A percentile compares a stretch with the other conserved stretches of the same genome.
These are phyloP conservation scores for Drosophila pallidifrons DNA, from an alignment of 1,140 invertebrate genomes.

Conservation along the genomic window DNA sequence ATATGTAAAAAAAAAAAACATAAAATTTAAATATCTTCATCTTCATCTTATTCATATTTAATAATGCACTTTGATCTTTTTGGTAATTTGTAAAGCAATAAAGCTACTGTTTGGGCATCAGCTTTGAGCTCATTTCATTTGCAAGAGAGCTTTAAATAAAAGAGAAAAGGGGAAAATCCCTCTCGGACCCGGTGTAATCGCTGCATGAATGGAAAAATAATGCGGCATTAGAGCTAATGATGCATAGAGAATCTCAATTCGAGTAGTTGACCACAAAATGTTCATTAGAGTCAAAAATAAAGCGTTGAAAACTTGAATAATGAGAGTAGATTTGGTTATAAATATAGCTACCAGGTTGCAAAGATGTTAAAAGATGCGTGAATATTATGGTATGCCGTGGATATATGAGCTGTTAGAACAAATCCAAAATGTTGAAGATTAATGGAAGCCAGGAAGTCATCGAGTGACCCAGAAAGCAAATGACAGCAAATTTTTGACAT, in stretches of 20 bases:
- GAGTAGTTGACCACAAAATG: slow-evolving; percentile 45
- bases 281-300: slow-evolving; percentile 41
- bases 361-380: slow-evolving; percentile 5
- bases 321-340: slow-evolving; percentile 9
- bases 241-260: slow-evolving; percentile 37
- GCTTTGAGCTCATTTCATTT: slow-evolving; percentile 24
- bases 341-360: slow-evolving; percentile 10
- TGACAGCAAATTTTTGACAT: slow-evolving; percentile 45
- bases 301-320: slow-evolving; percentile 34
- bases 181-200: slow-evolving; percentile 5
- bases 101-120: slow-evolving; percentile 33
- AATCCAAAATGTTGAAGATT: not conserved
- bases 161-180: not conserved
- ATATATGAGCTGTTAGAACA: slow-evolving; percentile 38
- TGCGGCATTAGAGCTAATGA: slow-evolving; percentile 41
- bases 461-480: slow-evolving; percentile 23
- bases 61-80: not conserved
- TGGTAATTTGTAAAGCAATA: slow-evolving; percentile 9
- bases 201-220: slow-evolving; percentile 42
- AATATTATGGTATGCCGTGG: slow-evolving; percentile 27
- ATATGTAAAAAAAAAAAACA: too few relatives aligned
- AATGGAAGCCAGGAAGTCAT: slow-evolving; percentile 36
- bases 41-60: not conserved
- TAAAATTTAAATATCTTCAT: too few relatives aligned
- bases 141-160: not conserved